Percentiles rank a stretch among this genome's conserved stretches.
phyloP scores from a whole-genome alignment of 2,113 vertebrate species.

The Pipa parva region DNA sequence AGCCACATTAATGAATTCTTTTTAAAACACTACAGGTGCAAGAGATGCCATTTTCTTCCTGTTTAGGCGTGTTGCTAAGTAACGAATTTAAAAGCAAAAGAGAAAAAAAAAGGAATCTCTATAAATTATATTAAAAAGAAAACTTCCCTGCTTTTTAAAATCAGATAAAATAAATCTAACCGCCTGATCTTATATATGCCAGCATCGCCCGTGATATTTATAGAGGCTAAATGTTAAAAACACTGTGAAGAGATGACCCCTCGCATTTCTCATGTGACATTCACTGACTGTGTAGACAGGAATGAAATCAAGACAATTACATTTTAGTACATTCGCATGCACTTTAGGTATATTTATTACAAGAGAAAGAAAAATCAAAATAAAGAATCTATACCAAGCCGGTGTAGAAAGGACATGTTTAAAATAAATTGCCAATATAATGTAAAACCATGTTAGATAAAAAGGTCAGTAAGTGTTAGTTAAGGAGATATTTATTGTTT shows the following conservation, averaged over 20 bases:
- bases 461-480: slow-evolving; percentile 39
- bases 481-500: slow-evolving; percentile 39
- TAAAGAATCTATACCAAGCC: background rate
- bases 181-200: slow-evolving; percentile 5
- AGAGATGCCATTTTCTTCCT: too few relatives aligned
- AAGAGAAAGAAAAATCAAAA: background rate
- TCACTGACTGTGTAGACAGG: background rate
- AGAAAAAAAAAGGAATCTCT: too few relatives aligned
- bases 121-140: too few relatives aligned
- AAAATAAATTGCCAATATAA: slow-evolving; percentile 31
- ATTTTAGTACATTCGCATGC: background rate
- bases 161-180: too few relatives aligned
- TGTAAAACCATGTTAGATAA: slow-evolving; percentile 36
- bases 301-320: slow-evolving; percentile 1
- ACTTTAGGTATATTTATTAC: background rate
- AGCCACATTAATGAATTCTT: too few relatives aligned
- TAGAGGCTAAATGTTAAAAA: slow-evolving; percentile 15
- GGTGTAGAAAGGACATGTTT: background rate
- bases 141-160: too few relatives aligned
- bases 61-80: too few relatives aligned
- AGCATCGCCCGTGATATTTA: background rate
- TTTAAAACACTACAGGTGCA: too few relatives aligned
- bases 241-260: background rate
- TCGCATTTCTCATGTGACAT: background rate
- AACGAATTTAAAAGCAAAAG: too few relatives aligned